Percentiles rank a stretch among this genome's conserved stretches.
Conservation (phyloP, 2,888 invertebrate genomes). For the Encarsia formosa region DNA sequence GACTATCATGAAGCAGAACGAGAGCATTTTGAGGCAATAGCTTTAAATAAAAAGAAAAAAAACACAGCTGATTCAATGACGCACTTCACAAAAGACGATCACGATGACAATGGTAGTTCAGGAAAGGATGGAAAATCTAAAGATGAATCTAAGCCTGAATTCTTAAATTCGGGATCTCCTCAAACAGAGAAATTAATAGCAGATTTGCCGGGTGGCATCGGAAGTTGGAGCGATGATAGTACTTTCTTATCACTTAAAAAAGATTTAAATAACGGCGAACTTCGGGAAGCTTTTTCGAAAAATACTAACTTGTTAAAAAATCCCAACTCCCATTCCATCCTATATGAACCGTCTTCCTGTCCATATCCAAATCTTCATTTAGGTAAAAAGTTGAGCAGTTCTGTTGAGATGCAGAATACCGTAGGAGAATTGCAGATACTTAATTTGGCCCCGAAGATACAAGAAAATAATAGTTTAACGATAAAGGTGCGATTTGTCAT, state of each 20-base stretch:
- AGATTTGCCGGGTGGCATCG: slow-evolving; percentile 74
- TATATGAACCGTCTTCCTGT: slow-evolving; percentile 15
- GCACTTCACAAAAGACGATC: slow-evolving; percentile 51
- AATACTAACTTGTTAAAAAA: slow-evolving; percentile 12
- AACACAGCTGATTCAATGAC: slow-evolving; percentile 16
- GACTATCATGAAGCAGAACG: slow-evolving; percentile 66
- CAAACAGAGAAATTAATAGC: slow-evolving; percentile 65
- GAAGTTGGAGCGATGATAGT: slow-evolving; percentile 77
- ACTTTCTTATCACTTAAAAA: slow-evolving; percentile 66
- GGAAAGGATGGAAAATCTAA: slow-evolving; percentile 51
- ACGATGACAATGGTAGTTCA: slow-evolving; percentile 49
- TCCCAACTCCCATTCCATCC: slow-evolving; percentile 12
- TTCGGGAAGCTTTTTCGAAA: slow-evolving; percentile 4
- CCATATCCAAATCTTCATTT: slow-evolving; percentile 39
- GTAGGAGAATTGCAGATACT: slow-evolving; percentile 39
- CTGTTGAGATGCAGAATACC: slow-evolving; percentile 37
- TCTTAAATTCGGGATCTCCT: slow-evolving; percentile 39
- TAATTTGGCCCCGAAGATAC: slow-evolving; percentile 36
- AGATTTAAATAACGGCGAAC: slow-evolving; percentile 21
- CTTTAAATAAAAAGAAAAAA: slow-evolving; percentile 50
- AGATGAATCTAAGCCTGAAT: not conserved
- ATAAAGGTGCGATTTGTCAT: slow-evolving; percentile 47
- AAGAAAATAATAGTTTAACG: slow-evolving; percentile 41
- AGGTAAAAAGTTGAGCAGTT: slow-evolving; percentile 43
- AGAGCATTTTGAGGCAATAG: slow-evolving; percentile 57